Percentiles rank a stretch among this genome's conserved stretches.
Conservation (phyloP, 2,113 vertebrate species). For the Cyanocitta stelleri region DNA sequence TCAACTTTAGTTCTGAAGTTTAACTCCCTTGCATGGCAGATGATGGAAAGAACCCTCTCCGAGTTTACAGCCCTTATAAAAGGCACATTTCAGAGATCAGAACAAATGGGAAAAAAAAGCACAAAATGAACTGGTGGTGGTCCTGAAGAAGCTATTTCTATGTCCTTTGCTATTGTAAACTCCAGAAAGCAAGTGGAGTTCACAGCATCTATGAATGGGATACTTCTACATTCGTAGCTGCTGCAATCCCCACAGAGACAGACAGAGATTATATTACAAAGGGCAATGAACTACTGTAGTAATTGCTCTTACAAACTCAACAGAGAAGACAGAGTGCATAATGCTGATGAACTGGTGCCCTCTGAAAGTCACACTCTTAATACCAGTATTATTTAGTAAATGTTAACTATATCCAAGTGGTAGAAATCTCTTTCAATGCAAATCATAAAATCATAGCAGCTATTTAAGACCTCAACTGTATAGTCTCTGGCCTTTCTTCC, state of each 20-base stretch:
- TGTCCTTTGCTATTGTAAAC: background rate
- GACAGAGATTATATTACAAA: slow-evolving; percentile 11
- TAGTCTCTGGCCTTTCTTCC: background rate
- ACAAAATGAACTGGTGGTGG: background rate
- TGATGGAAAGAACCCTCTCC: background rate
- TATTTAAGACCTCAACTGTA: background rate
- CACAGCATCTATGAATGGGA: background rate
- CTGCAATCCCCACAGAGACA: background rate
- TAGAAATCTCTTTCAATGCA: background rate
- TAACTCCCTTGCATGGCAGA: background rate
- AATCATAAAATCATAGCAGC: background rate
- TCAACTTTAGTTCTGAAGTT: background rate
- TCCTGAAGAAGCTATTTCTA: background rate
- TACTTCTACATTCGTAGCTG: background rate
- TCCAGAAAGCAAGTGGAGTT: background rate
- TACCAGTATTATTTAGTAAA: slow-evolving; percentile 35
- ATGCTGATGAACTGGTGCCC: background rate
- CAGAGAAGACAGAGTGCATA: background rate
- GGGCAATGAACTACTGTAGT: background rate
- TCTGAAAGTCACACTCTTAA: background rate
- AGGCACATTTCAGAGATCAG: background rate
- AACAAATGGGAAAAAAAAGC: background rate
- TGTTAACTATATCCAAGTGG: background rate
- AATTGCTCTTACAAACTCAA: background rate
- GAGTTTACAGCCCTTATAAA: background rate